Percentiles rank a stretch among this genome's conserved stretches.
Evolutionary conservation across 2,888 invertebrate species (phyloP).

Genomic region (Campoplex capitator): DNA sequence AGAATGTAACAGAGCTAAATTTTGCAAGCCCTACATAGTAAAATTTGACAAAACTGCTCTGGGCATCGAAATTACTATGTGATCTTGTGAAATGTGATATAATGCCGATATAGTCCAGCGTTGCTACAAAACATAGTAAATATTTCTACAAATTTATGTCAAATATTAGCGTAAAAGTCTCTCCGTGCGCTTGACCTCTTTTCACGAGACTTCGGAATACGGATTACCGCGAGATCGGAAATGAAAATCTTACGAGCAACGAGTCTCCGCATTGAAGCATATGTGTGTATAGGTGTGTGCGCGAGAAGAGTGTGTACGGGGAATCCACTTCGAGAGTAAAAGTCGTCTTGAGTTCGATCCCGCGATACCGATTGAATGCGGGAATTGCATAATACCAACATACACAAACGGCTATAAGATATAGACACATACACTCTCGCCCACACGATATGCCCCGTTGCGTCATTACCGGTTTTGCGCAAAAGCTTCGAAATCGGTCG

Average conservation of each 20-base stretch:
- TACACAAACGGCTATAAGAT: background rate
- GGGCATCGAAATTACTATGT: too few species aligned
- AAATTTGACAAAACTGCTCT: too few species aligned
- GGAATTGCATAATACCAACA: conserved; percentile 51
- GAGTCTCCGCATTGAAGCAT: background rate
- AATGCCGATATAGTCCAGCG: too few species aligned
- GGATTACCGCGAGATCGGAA: conserved; percentile 25
- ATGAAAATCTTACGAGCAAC: conserved; percentile 51
- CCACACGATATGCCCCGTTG: conserved; percentile 38
- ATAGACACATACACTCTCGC: background rate
- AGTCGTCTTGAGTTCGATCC: conserved; percentile 52
- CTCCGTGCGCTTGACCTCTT: background rate
- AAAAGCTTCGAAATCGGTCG: conserved; percentile 55
- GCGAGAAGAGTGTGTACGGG: background rate
- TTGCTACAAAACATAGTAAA: too few species aligned
- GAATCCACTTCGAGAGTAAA: conserved; percentile 62
- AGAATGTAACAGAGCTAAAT: too few species aligned
- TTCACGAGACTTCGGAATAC: background rate
- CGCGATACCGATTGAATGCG: conserved; percentile 44
- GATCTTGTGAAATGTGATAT: too few species aligned
- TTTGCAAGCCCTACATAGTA: too few species aligned
- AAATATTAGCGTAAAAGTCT: too few species aligned
- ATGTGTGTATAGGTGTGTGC: background rate
- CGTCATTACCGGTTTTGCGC: conserved; percentile 65
- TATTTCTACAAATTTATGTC: too few species aligned